Base-by-base conservation (phyloP, 1,140 invertebrate genomes). In the Melitaea cinxia region DNA sequence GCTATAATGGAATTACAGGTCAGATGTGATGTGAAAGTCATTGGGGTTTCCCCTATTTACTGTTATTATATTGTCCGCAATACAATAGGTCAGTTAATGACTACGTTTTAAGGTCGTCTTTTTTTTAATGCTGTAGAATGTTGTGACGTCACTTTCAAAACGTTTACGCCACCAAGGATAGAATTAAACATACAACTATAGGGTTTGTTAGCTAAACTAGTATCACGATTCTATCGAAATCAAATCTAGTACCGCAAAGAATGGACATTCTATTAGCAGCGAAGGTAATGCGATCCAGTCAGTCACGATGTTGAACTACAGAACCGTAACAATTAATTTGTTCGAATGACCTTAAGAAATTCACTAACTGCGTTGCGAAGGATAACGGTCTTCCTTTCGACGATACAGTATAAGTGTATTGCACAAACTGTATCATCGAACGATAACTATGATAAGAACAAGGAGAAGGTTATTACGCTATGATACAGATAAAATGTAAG, bases 151-250 rank as follows among this genome's bases (percentile, higher is more conserved):
- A n/a, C n/a, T n/a, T 45, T 17, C 5, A 45, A 19, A 45, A 17
- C n/a, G 4, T 6, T 45, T 19, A 19, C 17, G 39, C 2, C 39
- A 17, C n/a, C 15, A 45, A 3, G 6, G 19, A 10, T 4, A 10
- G 7, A n/a, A 35, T n/a, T 35, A 10, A 35, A 10, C 2, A n/a
- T 35, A n/a, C 1, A 10, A n/a, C 7, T 19, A 7, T 45, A 19
- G 39, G 6, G 4, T 17, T 5, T 45, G 39, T 6, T 9, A 12
- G 19, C 21, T 17, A 47, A 6, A 7, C 23, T 26, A 49, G 33
- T 59, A 61, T 71, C 69, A 73, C 66, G 69, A 77, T 71, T 35
- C 35, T 47, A 35, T 35, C 37, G 52, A 62, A 67, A 67, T 50
- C 30, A 61, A 39, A 61, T 61, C 53, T n/a, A 17, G 53, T 24